A percentile compares a stretch with the other conserved stretches of the same genome.
These are phyloP conservation scores for Odocoileus hemionus DNA, from an alignment of 2,113 vertebrate genomes.

Conservation along the genomic window DNA sequence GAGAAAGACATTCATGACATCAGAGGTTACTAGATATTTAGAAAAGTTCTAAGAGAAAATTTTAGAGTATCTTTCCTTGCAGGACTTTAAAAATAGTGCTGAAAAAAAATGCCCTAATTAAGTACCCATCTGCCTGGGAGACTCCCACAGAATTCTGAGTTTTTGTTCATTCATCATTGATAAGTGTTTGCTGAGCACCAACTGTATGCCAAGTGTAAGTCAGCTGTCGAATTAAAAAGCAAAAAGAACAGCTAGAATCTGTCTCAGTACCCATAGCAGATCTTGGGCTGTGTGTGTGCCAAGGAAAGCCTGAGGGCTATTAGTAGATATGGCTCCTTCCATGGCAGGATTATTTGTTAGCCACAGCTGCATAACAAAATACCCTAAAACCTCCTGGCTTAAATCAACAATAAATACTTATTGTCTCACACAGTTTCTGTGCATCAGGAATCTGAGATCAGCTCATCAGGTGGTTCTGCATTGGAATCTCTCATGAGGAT, in stretches of 20 bases:
- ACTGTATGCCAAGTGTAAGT: not conserved
- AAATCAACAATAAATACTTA: too few species aligned
- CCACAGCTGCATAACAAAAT: not conserved
- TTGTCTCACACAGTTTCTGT: not conserved
- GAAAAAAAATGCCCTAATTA: not conserved
- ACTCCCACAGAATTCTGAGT: not conserved
- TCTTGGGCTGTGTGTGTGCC: not conserved
- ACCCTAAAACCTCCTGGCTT: rapidly evolving
- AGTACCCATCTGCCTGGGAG: not conserved
- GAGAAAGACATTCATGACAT: not conserved
- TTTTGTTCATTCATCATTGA: not conserved
- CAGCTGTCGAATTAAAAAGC: not conserved
- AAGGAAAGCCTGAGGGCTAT: not conserved
- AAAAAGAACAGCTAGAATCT: not conserved
- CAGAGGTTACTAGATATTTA: not conserved
- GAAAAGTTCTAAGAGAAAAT: not conserved
- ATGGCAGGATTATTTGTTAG: not conserved
- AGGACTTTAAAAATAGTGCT: not conserved
- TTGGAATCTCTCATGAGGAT: not conserved
- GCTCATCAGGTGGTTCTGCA: not conserved
- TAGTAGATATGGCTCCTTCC: not conserved
- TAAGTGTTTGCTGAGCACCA: not conserved
- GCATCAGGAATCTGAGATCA: not conserved
- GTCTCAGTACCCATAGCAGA: not conserved
- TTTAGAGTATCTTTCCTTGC: not conserved